These are phyloP conservation scores for Brienomyrus longianalis DNA, from an alignment of 2,113 vertebrate genomes.

Conservation along the genomic window DNA sequence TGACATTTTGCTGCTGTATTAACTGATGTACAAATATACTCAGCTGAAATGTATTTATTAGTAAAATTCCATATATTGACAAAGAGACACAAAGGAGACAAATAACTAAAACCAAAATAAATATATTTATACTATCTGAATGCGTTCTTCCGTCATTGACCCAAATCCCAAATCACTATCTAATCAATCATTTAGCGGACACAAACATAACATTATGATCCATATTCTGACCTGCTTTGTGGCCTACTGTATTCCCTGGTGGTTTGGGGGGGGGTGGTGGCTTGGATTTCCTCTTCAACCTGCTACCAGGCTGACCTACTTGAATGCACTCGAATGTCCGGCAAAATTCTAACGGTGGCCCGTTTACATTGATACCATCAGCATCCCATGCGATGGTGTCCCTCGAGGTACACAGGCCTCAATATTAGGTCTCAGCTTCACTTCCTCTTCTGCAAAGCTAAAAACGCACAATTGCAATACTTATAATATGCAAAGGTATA, in stretches of 20 bases:
- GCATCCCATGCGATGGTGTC: neutral
- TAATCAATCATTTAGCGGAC: neutral
- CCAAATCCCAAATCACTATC: neutral
- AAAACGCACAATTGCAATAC: neutral
- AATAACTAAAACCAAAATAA: neutral
- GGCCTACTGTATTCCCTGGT: neutral
- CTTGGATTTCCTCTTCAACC: neutral
- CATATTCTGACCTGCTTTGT: neutral
- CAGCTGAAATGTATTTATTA: constrained; percentile 39
- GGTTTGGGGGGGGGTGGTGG: neutral
- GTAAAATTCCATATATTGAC: constrained; percentile 37
- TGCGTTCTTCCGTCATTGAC: neutral
- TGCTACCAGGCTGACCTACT: constrained; percentile 12
- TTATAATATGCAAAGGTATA: neutral
- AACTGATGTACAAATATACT: constrained; percentile 45
- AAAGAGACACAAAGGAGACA: neutral
- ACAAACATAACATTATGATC: neutral
- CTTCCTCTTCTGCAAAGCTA: neutral
- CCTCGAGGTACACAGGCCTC: neutral
- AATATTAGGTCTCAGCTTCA: neutral
- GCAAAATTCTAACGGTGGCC: constrained; percentile 5
- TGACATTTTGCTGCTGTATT: constrained; percentile 40
- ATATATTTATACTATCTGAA: neutral
- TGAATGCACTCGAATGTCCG: neutral
- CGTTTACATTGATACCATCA: constrained; percentile 5